Evolutionary conservation across 2,797 vertebrate genomes (phyloP).

Genomic region (Danio kyathit): DNA sequence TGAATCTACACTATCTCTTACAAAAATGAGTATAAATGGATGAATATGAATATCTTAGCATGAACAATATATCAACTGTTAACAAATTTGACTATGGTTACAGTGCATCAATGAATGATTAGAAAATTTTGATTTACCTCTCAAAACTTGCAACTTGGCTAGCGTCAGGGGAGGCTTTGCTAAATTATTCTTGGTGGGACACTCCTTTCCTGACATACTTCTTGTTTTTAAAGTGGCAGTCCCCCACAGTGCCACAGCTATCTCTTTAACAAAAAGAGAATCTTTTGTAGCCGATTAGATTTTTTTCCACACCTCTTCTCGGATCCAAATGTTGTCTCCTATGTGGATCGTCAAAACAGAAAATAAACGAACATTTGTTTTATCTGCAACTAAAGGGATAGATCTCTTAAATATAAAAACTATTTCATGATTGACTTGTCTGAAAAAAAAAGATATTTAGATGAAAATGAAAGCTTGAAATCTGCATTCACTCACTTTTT

Average conservation of each 20-base stretch:
- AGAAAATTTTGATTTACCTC: neutral
- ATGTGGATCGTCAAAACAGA: neutral
- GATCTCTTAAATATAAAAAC: too few species aligned
- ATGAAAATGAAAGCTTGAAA: too few species aligned
- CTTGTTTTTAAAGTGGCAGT: neutral
- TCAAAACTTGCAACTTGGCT: too few species aligned
- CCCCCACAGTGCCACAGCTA: neutral
- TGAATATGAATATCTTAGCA: neutral
- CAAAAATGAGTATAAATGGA: neutral
- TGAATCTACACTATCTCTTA: too few species aligned
- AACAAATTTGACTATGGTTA: neutral
- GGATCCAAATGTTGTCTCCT: too few species aligned
- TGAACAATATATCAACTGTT: neutral
- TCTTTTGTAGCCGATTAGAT: neutral
- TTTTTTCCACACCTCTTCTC: too few species aligned
- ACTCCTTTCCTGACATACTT: neutral
- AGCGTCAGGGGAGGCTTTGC: neutral
- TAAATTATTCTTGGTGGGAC: neutral
- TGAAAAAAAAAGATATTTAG: too few species aligned
- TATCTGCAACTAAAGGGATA: too few species aligned
- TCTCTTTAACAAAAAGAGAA: neutral
- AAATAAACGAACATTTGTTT: neutral
- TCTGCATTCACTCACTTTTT: too few species aligned
- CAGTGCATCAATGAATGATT: neutral
- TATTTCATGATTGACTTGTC: too few species aligned